Base-by-base conservation (phyloP, 2,888 invertebrate species). In the Euplexia lucipara region DNA sequence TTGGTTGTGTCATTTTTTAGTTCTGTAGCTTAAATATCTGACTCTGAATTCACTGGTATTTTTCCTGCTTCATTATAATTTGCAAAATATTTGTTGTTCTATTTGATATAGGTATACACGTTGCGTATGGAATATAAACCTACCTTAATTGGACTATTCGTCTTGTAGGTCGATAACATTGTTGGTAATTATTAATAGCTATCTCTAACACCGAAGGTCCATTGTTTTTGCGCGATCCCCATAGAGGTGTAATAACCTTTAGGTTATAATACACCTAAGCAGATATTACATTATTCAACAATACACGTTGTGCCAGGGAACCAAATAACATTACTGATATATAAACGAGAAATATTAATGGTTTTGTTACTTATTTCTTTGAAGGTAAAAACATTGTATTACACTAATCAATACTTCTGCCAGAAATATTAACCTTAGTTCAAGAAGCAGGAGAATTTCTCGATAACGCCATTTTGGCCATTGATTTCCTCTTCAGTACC, bases 181-280 rank as follows among this genome's bases (percentile, higher is more conserved):
- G 59, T 70, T 16, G n/a, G 45, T 57, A 47, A 75, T 79, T 64
- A 79, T 79, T 79, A 82, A 82, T 82, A 67, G 77, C 63, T 60
- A 47, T 62, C 66, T 65, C 56, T 52, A 63, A 73, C 64, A 37
- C 65, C 52, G 48, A 57, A 58, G 51, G 77, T 44, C 70, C 52
- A 76, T 82, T 82, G 82, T 79, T 76, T 79, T 76, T 67, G 77
- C 45, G 32, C 62, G 18, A 47, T 52, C 54, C 54, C 51, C 51
- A 48, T 62, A 35, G 14, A 65, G 35, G 22, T 42, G 34, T 61
- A 20, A 45, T 45, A 34, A 48, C 65, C 48, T 67, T 41, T 41
- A 49, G 32, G 42, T 54, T 52, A 45, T 53, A 44, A 57, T 47
- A 63, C 41, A 30, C 4, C 20, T 32, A 52, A 44, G 49, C n/a